These are phyloP conservation scores for Bolborhynchus lineola DNA, from an alignment of 2,113 vertebrate species.

Conservation along the genomic window DNA sequence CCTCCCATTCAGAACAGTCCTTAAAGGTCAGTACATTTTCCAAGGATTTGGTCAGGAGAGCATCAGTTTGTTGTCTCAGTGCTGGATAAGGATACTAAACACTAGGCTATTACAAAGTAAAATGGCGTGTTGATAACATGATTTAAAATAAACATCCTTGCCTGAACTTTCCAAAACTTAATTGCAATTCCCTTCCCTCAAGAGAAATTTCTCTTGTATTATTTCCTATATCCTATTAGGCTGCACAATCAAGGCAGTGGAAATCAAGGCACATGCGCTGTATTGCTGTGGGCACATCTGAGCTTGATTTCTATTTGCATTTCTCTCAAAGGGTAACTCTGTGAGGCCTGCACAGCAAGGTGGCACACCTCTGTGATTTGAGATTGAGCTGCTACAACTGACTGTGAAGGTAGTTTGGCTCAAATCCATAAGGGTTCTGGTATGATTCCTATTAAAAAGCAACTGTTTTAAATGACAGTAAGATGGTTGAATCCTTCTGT, in stretches of 20 bases:
- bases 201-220: not conserved
- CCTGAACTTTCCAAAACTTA: not conserved
- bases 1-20: not conserved
- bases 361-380: not conserved
- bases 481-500: not conserved
- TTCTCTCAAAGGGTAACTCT: not conserved
- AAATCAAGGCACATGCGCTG: not conserved
- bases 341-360: not conserved
- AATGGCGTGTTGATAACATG: not conserved
- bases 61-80: not conserved
- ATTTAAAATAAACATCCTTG: slow-evolving; percentile 37
- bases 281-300: not conserved
- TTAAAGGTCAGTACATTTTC: not conserved
- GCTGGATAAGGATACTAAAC: not conserved
- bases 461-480: not conserved
- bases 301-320: not conserved
- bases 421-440: not conserved
- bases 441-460: not conserved
- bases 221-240: not conserved
- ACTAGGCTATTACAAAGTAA: not conserved
- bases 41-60: not conserved
- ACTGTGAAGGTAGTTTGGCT: not conserved
- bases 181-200: not conserved
- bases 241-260: not conserved
- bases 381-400: not conserved